These are phyloP conservation scores for Palythoa heliodiscus DNA, from an alignment of 92 coral and sea anemone species.

Conservation along the genomic window DNA sequence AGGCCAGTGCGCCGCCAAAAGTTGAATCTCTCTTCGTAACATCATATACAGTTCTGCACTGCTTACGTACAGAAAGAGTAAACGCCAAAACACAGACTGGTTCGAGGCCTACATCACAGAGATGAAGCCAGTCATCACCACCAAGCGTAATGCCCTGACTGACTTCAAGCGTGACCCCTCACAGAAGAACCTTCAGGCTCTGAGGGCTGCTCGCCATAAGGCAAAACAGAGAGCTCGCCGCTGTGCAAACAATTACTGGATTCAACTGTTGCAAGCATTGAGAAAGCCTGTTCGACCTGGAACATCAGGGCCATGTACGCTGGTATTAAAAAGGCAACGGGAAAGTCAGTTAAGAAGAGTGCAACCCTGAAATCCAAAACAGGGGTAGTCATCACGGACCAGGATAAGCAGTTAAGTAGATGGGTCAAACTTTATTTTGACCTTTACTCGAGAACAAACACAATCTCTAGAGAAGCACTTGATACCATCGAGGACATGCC, in stretches of 20 bases:
- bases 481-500: too few species aligned
- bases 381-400: slow-evolving; percentile 33
- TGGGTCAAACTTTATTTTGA: too few species aligned
- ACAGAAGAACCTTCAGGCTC: slow-evolving; percentile 37
- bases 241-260: slow-evolving; percentile 32
- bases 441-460: too few species aligned
- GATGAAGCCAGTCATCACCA: slow-evolving; percentile 26
- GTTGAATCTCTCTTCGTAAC: not conserved
- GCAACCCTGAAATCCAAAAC: slow-evolving; percentile 36
- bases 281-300: slow-evolving; percentile 22
- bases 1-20: not conserved
- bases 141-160: slow-evolving; percentile 28
- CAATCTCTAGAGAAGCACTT: too few species aligned
- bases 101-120: slow-evolving; percentile 28
- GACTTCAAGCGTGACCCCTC: slow-evolving; percentile 36
- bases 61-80: slow-evolving; percentile 29
- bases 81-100: slow-evolving; percentile 26
- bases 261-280: slow-evolving; percentile 18
- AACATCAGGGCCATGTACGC: slow-evolving; percentile 44
- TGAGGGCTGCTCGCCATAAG: slow-evolving; percentile 13
- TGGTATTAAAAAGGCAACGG: slow-evolving; percentile 43
- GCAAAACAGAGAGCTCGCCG: slow-evolving; percentile 41
- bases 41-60: slow-evolving; percentile 18
- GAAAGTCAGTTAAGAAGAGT: slow-evolving; percentile 6
- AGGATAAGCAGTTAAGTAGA: not conserved